Evolutionary conservation across 1,140 invertebrate species (phyloP).

Genomic region (Philotrypesis tridentata): DNA sequence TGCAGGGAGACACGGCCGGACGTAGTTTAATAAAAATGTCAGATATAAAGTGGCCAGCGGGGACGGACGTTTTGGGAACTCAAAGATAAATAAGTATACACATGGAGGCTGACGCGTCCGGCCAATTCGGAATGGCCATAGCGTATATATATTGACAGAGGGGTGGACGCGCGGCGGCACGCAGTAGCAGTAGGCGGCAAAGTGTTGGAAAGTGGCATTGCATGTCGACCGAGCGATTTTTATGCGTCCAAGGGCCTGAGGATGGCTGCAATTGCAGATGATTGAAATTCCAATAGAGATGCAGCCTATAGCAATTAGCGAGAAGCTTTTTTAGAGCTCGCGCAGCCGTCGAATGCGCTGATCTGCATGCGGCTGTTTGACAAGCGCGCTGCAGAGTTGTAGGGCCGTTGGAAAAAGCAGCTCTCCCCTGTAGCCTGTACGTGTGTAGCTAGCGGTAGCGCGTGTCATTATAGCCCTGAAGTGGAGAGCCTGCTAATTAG

Average conservation of each 20-base stretch:
- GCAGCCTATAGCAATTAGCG: too few relatives aligned
- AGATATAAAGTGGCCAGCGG: conserved; percentile 73
- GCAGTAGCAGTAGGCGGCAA: background rate
- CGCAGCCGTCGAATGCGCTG: too few relatives aligned
- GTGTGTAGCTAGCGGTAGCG: conserved; percentile 49
- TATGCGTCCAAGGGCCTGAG: background rate
- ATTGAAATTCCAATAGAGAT: too few relatives aligned
- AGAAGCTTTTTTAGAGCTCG: too few relatives aligned
- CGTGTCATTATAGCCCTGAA: conserved; percentile 70
- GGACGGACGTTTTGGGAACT: conserved; percentile 65
- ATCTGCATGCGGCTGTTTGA: too few relatives aligned
- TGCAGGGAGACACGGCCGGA: conserved; percentile 45
- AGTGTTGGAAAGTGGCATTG: conserved; percentile 38
- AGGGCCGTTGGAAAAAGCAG: too few relatives aligned
- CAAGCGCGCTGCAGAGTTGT: too few relatives aligned
- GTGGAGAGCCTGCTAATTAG: conserved; percentile 72
- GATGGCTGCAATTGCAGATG: too few relatives aligned
- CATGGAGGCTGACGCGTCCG: conserved; percentile 39
- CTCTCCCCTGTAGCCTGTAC: background rate
- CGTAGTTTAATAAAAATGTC: conserved; percentile 74
- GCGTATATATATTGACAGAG: background rate
- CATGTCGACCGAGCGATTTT: conserved; percentile 21
- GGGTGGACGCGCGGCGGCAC: too few relatives aligned
- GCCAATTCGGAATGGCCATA: background rate
- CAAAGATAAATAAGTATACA: conserved; percentile 73